Evolutionary conservation across 2,113 vertebrate genomes (phyloP).

Genomic region (Misgurnus anguillicaudatus): DNA sequence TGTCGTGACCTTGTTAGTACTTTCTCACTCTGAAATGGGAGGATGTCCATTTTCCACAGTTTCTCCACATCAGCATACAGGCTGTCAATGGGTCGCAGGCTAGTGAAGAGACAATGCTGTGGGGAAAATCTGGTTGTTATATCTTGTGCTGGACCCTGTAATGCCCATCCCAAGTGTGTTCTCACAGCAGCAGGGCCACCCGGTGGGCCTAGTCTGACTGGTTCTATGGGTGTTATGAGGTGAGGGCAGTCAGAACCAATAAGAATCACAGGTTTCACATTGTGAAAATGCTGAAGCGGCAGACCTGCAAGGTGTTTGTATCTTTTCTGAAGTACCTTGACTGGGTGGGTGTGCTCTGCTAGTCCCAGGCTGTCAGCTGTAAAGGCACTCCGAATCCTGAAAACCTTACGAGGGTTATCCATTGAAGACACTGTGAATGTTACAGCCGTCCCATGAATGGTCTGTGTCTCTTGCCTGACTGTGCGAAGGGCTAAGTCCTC

Average conservation of each 20-base stretch:
- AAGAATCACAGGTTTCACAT: no score
- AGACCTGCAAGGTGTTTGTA: background rate
- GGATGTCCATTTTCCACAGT: background rate
- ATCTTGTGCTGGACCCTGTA: background rate
- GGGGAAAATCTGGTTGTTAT: background rate
- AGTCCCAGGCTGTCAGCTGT: background rate
- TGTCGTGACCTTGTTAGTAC: no score
- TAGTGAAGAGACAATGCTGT: background rate
- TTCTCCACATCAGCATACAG: constrained; percentile 53
- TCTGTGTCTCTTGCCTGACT: background rate
- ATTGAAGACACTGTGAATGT: background rate
- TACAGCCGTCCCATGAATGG: background rate
- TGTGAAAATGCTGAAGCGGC: background rate
- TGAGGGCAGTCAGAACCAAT: background rate
- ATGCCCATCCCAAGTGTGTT: constrained; percentile 14
- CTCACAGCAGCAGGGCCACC: constrained; percentile 12
- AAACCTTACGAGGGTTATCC: background rate
- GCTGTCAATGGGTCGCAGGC: background rate
- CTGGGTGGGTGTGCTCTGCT: background rate
- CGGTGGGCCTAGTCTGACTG: background rate
- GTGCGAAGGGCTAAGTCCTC: background rate
- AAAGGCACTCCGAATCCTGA: background rate
- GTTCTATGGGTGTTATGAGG: constrained; percentile 2
- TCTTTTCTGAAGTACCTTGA: background rate
- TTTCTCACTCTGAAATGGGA: no score